Evolutionary conservation across 2,113 vertebrate genomes (phyloP).

Genomic region (Hypanus sabinus): DNA sequence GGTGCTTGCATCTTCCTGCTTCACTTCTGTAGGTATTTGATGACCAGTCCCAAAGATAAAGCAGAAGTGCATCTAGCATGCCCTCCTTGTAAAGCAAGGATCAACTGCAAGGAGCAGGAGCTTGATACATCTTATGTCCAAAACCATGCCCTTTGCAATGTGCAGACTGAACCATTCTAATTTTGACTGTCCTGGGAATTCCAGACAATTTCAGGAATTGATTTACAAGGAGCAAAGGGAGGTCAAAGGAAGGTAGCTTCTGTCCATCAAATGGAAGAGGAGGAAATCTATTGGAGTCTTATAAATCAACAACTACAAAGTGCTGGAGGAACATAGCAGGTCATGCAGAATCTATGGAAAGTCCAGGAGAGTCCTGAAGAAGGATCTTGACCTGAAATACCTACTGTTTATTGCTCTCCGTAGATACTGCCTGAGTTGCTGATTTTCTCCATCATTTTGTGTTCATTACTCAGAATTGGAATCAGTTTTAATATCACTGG

Average conservation of each 20-base stretch:
- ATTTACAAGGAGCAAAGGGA: conserved; percentile 36
- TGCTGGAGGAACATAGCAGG: too few species aligned
- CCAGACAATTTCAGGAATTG: background rate
- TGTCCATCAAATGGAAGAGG: background rate
- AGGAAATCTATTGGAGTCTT: background rate
- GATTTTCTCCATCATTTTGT: too few species aligned
- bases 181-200: conserved; percentile 36
- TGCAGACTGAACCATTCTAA: conserved; percentile 42
- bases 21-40: background rate
- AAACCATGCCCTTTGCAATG: conserved; percentile 45
- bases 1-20: background rate
- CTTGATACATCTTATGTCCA: conserved; percentile 46
- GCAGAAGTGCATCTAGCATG: background rate
- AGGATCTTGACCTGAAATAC: too few species aligned
- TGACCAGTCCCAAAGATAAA: background rate
- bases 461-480: too few species aligned
- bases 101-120: conserved; percentile 40
- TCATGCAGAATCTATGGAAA: too few species aligned
- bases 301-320: background rate
- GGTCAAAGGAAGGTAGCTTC: conserved; percentile 39
- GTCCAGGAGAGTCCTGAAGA: too few species aligned
- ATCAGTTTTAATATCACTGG: too few species aligned
- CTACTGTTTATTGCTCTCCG: too few species aligned
- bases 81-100: background rate
- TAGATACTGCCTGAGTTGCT: too few species aligned